Base-by-base conservation (phyloP, 64 coral and sea anemone species). In the Montipora cactus region DNA sequence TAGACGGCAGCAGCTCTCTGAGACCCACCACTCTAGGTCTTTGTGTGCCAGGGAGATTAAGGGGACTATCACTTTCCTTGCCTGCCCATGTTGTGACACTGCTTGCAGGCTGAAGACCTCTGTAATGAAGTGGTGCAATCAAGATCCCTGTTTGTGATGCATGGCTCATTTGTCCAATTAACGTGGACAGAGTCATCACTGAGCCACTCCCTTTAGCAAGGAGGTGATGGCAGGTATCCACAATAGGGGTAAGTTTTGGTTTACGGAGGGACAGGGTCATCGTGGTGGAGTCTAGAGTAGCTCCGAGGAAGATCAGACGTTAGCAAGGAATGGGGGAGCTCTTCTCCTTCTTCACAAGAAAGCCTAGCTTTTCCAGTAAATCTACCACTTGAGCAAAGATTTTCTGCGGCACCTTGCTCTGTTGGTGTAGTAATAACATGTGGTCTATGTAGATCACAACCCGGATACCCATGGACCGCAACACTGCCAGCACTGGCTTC, bases 341-440 rank as follows among this genome's bases (percentile, higher is more conserved):
- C 12, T 76, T 89, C 50, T 89, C 87, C 22, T 50, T 78, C 72
- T 89, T 89, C 69, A 89, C 58, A 2, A 74, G 73, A 47, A 89
- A 76, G 47, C 87, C 87, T 48, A 89, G 73, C 9, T 76, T 62
- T 20, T 46, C 48, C 49, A 89, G 22, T 22, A 81, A 25, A 45
- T 80, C 19, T 21, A 62, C 50, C 22, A 91, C 77, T 18, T 80
- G 6, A 9, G 47, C 5, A 71, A 91, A 81, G 37, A 81, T 18
- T 47, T 80, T 81, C 58, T 47, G 18, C 44, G 68, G 76, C 77
- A 80, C 77, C 16, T 72, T 3, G 83, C 46, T 71, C 47, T 87
- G 62, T 50, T 87, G 83, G 61, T 72, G 67, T 14, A 87, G 44
- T 64, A 64, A 64, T 64, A 64, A 15, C 59, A 64, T 64, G 59